A percentile compares a stretch with the other conserved stretches of the same genome.
phyloP scores from a whole-genome alignment of 2,888 invertebrate species.

The Leptopilina myrica region DNA sequence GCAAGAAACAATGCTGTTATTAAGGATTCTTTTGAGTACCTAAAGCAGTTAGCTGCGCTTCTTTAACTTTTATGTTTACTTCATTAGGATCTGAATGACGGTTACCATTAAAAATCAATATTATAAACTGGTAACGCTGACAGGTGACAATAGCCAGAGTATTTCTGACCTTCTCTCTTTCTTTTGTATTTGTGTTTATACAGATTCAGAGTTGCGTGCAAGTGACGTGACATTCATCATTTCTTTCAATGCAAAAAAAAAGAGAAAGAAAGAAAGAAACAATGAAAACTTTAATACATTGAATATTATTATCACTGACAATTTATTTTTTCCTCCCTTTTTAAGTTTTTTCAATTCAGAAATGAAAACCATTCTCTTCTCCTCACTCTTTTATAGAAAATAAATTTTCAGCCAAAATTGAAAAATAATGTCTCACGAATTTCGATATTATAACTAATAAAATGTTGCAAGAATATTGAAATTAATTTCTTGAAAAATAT shows the following conservation, averaged over 20 bases:
- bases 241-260: not conserved
- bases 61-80: not conserved
- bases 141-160: not conserved
- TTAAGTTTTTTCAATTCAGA: not conserved
- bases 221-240: not conserved
- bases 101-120: slow-evolving; percentile 5
- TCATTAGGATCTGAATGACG: not conserved
- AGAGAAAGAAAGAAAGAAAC: not conserved
- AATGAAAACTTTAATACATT: not conserved
- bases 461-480: too few relatives aligned
- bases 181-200: not conserved
- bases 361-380: too few relatives aligned
- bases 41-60: too few relatives aligned
- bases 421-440: too few relatives aligned
- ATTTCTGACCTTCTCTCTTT: not conserved
- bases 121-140: not conserved
- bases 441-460: too few relatives aligned
- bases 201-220: too few relatives aligned
- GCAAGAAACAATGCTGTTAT: not conserved
- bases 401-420: too few relatives aligned
- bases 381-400: too few relatives aligned
- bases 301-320: too few relatives aligned
- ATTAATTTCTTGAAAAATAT: too few relatives aligned
- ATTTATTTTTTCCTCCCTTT: not conserved
- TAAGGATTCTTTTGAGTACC: not conserved